A percentile compares a stretch with the other conserved stretches of the same genome.
Conservation (phyloP, 1,140 invertebrate genomes). For the Euura saliciscinereae region DNA sequence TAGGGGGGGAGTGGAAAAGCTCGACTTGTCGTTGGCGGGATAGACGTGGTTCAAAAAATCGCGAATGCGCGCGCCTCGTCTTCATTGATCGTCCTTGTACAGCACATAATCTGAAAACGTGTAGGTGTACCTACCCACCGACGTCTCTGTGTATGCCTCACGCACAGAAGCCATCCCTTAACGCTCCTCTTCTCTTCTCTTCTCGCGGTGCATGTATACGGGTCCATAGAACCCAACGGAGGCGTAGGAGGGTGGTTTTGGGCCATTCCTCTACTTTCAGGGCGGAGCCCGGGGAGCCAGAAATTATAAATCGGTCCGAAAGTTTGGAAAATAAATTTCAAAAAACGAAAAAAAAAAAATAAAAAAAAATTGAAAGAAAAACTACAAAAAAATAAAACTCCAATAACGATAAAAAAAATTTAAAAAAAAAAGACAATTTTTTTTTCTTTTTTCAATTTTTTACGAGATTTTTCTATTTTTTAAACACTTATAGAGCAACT, state of each 20-base stretch:
- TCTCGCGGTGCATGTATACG: slow-evolving; percentile 22
- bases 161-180: not conserved
- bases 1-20: not conserved
- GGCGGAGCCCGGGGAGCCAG: slow-evolving; percentile 44
- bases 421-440: not conserved
- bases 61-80: slow-evolving; percentile 51
- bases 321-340: slow-evolving; percentile 12
- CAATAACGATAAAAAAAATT: not conserved
- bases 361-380: slow-evolving; percentile 22
- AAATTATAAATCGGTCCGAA: slow-evolving; percentile 12
- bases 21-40: slow-evolving; percentile 46
- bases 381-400: slow-evolving; percentile 13
- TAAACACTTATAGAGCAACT: too few relatives aligned
- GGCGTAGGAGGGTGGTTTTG: slow-evolving; percentile 21
- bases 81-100: slow-evolving; percentile 48
- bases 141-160: too few relatives aligned
- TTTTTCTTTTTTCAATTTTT: not conserved
- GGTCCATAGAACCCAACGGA: slow-evolving; percentile 15
- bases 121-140: not conserved
- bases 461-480: not conserved
- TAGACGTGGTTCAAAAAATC: slow-evolving; percentile 53
- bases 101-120: not conserved
- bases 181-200: slow-evolving; percentile 27
- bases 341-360: slow-evolving; percentile 31
- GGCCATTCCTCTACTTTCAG: slow-evolving; percentile 44